These are phyloP conservation scores for Seriola aureovittata DNA, from an alignment of 2,113 vertebrate species.

Conservation along the genomic window DNA sequence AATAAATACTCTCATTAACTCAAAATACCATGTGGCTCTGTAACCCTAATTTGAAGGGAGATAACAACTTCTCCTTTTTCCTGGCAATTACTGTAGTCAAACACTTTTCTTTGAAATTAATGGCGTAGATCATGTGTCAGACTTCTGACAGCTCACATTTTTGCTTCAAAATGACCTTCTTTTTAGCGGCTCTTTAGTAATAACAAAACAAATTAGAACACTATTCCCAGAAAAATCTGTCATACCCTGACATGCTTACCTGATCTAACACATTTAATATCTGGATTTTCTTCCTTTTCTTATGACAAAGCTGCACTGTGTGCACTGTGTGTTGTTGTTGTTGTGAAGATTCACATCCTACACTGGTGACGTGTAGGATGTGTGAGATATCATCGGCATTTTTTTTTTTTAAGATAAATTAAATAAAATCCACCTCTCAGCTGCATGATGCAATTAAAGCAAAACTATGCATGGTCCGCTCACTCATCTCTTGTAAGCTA, in stretches of 20 bases:
- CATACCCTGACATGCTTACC: neutral
- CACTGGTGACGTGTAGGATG: neutral
- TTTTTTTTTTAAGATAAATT: slow-evolving; percentile 1
- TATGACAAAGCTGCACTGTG: neutral
- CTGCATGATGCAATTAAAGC: neutral
- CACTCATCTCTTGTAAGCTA: neutral
- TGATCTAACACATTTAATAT: neutral
- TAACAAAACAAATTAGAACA: neutral
- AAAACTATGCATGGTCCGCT: neutral
- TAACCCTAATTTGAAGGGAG: slow-evolving; percentile 20
- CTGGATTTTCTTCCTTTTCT: neutral
- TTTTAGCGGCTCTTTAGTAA: neutral
- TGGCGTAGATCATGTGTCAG: neutral
- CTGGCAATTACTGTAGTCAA: slow-evolving; percentile 1
- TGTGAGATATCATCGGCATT: neutral
- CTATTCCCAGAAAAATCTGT: neutral
- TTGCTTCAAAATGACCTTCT: neutral
- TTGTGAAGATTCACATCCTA: neutral
- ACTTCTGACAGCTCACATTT: neutral
- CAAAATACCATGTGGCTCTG: slow-evolving; percentile 17
- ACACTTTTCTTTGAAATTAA: slow-evolving; percentile 29
- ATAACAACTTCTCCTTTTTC: slow-evolving; percentile 8
- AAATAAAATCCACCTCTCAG: neutral
- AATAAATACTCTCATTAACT: slow-evolving; percentile 37
- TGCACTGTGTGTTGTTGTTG: neutral